Base-by-base conservation (phyloP, 2,888 invertebrate genomes). In the Drosophila subsilvestris region DNA sequence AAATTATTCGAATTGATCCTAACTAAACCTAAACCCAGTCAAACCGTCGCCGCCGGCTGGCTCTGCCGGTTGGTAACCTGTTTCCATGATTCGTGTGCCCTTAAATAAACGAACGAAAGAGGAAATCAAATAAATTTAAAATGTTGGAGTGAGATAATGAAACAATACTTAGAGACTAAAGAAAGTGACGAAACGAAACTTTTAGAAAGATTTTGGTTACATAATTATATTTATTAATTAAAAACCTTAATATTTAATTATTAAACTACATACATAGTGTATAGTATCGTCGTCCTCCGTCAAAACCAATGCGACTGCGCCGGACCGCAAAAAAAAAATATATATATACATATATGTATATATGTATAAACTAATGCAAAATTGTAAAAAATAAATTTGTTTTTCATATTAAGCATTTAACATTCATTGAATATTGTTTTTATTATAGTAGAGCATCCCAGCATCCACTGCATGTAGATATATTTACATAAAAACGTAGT, bases 81-180 rank as follows among this genome's bases (percentile, higher is more conserved):
- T 37, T 37, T 37, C 14, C 37, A 37, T 59, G n/a, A 56, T 63
- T 48, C 61, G 70, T 86, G 86, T 86, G 83, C 83, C 88, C 86
- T 80, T 86, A 76, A 80, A 80, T 69, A 72, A 25, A 25, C 25
- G 25, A 25, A 54, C 45, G 56, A 47, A 32, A 45, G 9, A 42
- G 25, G 25, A 53, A 8, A 47, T 25, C 20, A 66, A 56, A 47
- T 14, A 63, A 74, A 75, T 18, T 14, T 5, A 54, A 86, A 91
- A 90, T 91, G 90, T 91, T 90, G 90, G 90, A 91, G 90, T 91
- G 90, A 91, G 90, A 91, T 90, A 91, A 90, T 75, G 90, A 91
- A 91, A 91, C 90, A 91, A 91, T 91, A 91, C 91, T 89, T 91
- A 91, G 90, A 91, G 87, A 82, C 81, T 86, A 89, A 84, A 70